Base-by-base conservation (phyloP, 2,888 invertebrate genomes). In the Yponomeuta cagnagella region DNA sequence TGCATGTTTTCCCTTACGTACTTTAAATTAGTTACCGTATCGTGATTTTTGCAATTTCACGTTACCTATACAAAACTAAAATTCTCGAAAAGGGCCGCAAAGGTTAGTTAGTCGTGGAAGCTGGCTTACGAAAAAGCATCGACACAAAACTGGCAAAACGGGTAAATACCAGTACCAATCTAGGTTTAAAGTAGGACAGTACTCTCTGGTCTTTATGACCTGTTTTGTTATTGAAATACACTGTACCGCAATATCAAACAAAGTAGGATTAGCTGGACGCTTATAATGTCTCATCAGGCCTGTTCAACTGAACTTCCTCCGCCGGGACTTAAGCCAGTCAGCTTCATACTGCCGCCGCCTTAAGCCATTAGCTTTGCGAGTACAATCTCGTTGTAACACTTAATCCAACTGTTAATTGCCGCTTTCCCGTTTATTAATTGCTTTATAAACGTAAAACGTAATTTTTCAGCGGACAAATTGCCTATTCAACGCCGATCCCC, bases 351-450 rank as follows among this genome's bases (percentile, higher is more conserved):
- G 75, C 74, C 73, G 76, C 73, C 75, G 74, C 76, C 75, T 75
- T 82, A 81, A 82, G 81, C 77, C 79, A 77, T 77, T 78, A 80
- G 79, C 77, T 78, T 68, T 68, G 68, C 68, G 23, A 31, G 52
- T 70, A 70, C 75, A 74, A 76, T 76, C 76, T 75, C 75, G 75
- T 78, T 74, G 74, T 71, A 76, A 74, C 73, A 78, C 73, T 78
- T 80, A 81, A 79, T 79, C 78, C 77, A 66, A 71, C 76, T 76
- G 78, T 79, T 76, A 75, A 76, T 74, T 71, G 73, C 76, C 74
- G 77, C 76, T 80, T 77, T 77, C 37, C 48, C 63, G 37, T 63
- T 70, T 70, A 70, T 63, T 33, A 63, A 70, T 43, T 63, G 63
- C 37, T 43, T 70, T 70, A 63, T 70, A 70, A 70, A 70, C 70